These are phyloP conservation scores for Muscina levida DNA, from an alignment of 2,888 invertebrate species.

Conservation along the genomic window DNA sequence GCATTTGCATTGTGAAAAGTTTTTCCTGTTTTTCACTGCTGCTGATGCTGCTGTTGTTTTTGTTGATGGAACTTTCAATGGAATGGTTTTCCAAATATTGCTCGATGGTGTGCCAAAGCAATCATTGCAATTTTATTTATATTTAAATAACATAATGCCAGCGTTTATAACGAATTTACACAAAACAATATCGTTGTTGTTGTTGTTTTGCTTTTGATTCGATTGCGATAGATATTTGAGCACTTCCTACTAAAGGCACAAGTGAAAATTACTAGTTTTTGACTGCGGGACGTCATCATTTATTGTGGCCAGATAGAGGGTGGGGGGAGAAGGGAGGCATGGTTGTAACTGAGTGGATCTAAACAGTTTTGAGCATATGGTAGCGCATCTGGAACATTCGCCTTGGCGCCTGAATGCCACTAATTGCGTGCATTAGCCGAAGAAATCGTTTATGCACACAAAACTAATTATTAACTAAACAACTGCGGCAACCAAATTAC, in stretches of 20 bases:
- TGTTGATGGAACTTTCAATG: background rate
- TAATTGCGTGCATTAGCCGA: slow-evolving; percentile 61
- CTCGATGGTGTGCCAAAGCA: no score
- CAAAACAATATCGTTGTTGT: background rate
- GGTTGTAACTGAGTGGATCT: background rate
- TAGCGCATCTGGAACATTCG: slow-evolving; percentile 45
- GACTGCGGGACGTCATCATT: background rate
- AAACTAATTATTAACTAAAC: slow-evolving; percentile 55
- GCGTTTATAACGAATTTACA: no score
- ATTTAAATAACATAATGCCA: no score
- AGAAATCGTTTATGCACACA: slow-evolving; percentile 53
- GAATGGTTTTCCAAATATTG: background rate
- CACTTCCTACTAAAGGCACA: background rate
- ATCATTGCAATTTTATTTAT: no score
- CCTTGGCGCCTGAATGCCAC: slow-evolving; percentile 53
- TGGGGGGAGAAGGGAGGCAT: no score
- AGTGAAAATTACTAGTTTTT: background rate
- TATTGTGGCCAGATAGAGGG: no score
- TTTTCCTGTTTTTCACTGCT: background rate
- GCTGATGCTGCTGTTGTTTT: background rate
- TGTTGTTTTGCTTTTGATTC: background rate
- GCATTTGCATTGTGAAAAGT: slow-evolving; percentile 17
- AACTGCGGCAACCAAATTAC: slow-evolving; percentile 34
- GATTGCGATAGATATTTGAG: background rate
- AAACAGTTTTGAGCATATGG: background rate